phyloP scores from a whole-genome alignment of 2,797 vertebrate genomes.

The Nyctibius grandis region DNA sequence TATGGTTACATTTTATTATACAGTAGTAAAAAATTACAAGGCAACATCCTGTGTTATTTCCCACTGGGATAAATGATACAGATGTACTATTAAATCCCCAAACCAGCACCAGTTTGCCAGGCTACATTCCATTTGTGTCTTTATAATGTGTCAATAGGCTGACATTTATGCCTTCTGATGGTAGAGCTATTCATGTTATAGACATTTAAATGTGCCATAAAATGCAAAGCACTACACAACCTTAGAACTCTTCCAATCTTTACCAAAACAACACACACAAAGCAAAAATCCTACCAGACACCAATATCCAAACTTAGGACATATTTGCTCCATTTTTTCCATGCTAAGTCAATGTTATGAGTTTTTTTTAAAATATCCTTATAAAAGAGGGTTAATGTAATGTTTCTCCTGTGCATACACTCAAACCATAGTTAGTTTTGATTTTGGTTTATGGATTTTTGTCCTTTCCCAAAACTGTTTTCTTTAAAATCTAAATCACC shows the following conservation, averaged over 20 bases:
- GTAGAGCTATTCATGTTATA: conserved; percentile 33
- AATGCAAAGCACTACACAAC: conserved; percentile 14
- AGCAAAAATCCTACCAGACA: neutral
- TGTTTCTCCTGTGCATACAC: neutral
- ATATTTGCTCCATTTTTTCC: neutral
- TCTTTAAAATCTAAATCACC: neutral
- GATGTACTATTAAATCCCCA: conserved; percentile 64
- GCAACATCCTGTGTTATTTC: conserved; percentile 67
- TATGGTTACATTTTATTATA: conserved; percentile 73
- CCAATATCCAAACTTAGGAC: neutral
- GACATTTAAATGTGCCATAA: conserved; percentile 29
- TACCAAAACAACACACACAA: neutral
- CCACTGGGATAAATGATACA: conserved; percentile 68
- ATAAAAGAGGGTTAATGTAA: neutral
- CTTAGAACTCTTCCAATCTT: neutral
- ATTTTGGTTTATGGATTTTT: neutral
- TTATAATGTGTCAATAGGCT: conserved; percentile 55
- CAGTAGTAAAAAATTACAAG: conserved; percentile 73
- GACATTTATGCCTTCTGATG: conserved; percentile 48
- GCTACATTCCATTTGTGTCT: conserved; percentile 43
- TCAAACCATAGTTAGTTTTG: neutral
- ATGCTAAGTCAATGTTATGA: neutral
- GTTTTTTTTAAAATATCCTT: neutral
- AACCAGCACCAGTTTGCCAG: conserved; percentile 19
- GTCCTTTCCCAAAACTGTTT: neutral